phyloP scores from a whole-genome alignment of 2,888 invertebrate species.

The Dasysyrphus tricinctus region DNA sequence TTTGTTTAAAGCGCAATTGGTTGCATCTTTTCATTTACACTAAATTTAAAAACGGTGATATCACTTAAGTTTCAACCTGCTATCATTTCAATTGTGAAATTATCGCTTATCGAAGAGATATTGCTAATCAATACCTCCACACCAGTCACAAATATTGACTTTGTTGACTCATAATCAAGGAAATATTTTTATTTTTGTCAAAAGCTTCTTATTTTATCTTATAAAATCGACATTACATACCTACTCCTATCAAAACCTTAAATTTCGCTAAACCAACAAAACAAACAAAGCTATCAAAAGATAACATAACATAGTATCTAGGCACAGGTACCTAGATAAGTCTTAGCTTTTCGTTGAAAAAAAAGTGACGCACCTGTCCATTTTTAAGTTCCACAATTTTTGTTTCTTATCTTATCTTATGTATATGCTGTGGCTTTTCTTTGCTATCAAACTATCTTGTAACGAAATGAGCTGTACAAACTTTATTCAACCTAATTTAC shows the following conservation, averaged over 20 bases:
- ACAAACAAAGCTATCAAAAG: slow-evolving; percentile 24
- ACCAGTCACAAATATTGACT: slow-evolving; percentile 23
- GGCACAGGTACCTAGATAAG: background rate
- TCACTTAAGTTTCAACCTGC: background rate
- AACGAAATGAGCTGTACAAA: slow-evolving; percentile 17
- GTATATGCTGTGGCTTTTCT: slow-evolving; percentile 36
- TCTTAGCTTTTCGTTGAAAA: slow-evolving; percentile 5
- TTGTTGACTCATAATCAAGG: slow-evolving; percentile 2
- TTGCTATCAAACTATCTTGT: slow-evolving; percentile 43
- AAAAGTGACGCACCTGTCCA: slow-evolving; percentile 59
- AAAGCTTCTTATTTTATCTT: background rate
- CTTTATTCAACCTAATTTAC: slow-evolving; percentile 30
- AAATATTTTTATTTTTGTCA: background rate
- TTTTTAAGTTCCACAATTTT: slow-evolving; percentile 56
- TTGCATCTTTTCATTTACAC: background rate
- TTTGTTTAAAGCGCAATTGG: background rate
- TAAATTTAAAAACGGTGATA: background rate
- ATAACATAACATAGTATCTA: background rate
- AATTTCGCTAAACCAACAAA: slow-evolving; percentile 11
- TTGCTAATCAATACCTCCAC: slow-evolving; percentile 36
- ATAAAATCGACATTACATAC: background rate
- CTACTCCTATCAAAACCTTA: slow-evolving; percentile 2
- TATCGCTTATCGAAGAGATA: slow-evolving; percentile 6
- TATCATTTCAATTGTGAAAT: background rate
- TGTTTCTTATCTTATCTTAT: slow-evolving; percentile 61